Percentiles rank a stretch among this genome's conserved stretches.
Evolutionary conservation across 2,797 vertebrate species (phyloP).

Genomic region (Crocodylus rhombifer): DNA sequence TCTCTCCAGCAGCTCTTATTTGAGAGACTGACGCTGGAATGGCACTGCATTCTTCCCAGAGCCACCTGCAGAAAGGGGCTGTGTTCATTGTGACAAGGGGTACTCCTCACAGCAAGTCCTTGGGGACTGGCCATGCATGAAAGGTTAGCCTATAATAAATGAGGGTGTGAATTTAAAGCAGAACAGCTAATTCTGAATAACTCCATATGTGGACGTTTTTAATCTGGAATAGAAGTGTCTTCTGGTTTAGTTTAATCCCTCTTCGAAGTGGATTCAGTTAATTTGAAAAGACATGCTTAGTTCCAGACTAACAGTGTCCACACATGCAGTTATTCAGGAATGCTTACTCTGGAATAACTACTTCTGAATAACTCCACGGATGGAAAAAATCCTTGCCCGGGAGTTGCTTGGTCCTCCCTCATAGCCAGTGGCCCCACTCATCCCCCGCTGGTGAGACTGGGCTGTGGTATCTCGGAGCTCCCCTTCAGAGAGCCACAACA

Average conservation of each 20-base stretch:
- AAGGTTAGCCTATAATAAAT: no score
- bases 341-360: fast-evolving
- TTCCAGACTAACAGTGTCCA: fast-evolving
- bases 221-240: not conserved
- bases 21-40: not conserved
- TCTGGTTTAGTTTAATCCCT: not conserved
- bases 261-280: fast-evolving
- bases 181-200: no score
- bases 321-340: not conserved
- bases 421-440: no score
- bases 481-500: not conserved
- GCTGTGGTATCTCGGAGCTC: not conserved
- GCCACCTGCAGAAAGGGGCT: not conserved
- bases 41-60: not conserved
- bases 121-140: no score
- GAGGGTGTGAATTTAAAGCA: no score
- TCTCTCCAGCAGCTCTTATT: not conserved
- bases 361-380: not conserved
- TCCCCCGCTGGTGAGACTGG: not conserved
- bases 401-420: not conserved
- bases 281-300: fast-evolving
- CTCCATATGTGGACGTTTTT: no score
- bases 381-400: not conserved
- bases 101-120: not conserved
- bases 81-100: not conserved